Evolutionary conservation across 2,888 invertebrate genomes (phyloP), one percentile per base, ranked within the genome.

Genomic region (Craniophora ligustri): DNA sequence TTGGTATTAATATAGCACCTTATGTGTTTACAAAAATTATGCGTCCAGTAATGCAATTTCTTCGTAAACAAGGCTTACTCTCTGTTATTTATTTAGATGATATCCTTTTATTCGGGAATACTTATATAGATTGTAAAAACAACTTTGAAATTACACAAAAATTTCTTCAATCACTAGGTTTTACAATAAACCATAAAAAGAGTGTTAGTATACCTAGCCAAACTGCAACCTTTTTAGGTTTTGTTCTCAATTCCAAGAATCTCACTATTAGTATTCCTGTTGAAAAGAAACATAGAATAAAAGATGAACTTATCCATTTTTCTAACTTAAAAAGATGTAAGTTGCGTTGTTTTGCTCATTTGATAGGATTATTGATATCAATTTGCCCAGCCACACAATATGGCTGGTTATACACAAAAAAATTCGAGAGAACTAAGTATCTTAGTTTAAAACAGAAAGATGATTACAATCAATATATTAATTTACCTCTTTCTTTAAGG

Each of bases 61-160:
- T 40, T 0, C 28, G 40, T 13, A 40, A 40, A 5, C 28, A 40
- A 11, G 40, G 40, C 2, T 11, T 40, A 30, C 13, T 40, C 11
- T 40, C 40, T n/a, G 30, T 30, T 1, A 39, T 21, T n/a, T 40
- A 40, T 30, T 18, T 40, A 18, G 40, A 40, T 5, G 40, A 40
- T 18, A n/a, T 40, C 1, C 30, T 40, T 11, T 18, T 40, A 30
- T 18, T 40, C 16, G 16, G 40, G 14, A 30, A 30, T 11, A 38
- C 23, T 10, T 11, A 8, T 21, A 21, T 5, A 4, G 38, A 38
- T 8, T 38, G 23, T 38, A 38, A 23, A 21, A 13, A 23, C 5
- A 38, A 38, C 23, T 23, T 6, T 23, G 14, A 14, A 23, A 23
- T 14, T 6, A 38, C 38, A 8, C n/a, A 10, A 10, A 14, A 10